Conservation (phyloP, 2,113 vertebrate species). For the Phalacrocorax brasilianus region DNA sequence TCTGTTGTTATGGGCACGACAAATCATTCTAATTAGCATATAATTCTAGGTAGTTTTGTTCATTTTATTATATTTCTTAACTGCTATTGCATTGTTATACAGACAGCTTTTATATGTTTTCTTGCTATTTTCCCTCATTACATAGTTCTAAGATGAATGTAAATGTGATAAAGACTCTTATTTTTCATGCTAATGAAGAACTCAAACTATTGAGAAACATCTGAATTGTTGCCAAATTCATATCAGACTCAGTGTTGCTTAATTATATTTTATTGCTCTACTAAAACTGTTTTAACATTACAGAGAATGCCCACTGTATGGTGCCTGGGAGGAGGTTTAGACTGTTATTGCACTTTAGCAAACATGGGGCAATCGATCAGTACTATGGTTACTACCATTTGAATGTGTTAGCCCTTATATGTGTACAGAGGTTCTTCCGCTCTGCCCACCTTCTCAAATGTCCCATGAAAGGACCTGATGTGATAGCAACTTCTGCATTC, state of each 20-base stretch:
- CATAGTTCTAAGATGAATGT: conserved; percentile 35
- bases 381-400: neutral
- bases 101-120: conserved; percentile 51
- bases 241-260: conserved; percentile 10
- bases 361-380: neutral
- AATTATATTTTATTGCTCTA: conserved; percentile 28
- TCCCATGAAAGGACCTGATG: neutral
- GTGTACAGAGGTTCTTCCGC: neutral
- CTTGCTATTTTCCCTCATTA: conserved; percentile 56
- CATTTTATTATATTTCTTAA: conserved; percentile 65
- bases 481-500: neutral
- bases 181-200: conserved; percentile 64
- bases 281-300: neutral
- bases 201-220: neutral
- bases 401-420: neutral
- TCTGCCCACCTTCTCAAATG: neutral
- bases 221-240: conserved; percentile 19
- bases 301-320: neutral
- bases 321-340: neutral
- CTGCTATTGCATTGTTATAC: neutral
- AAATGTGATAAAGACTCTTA: conserved; percentile 16
- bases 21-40: conserved; percentile 60
- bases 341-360: neutral
- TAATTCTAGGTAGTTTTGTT: conserved; percentile 38
- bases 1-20: neutral